A percentile compares a stretch with the other conserved stretches of the same genome.
phyloP scores from a whole-genome alignment of 2,113 vertebrate species.

The Ammospiza nelsoni region DNA sequence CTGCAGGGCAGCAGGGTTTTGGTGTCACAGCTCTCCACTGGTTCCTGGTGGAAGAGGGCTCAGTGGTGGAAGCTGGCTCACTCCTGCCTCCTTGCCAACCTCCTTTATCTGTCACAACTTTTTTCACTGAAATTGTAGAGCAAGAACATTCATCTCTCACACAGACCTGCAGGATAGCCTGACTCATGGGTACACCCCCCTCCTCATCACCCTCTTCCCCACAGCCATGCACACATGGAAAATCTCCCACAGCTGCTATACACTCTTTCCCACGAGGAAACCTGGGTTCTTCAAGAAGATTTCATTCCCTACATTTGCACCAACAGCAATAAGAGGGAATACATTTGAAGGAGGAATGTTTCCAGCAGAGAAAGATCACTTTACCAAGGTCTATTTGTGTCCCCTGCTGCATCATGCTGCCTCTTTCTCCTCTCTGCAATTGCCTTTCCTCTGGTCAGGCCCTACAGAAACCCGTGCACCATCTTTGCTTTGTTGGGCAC shows the following conservation, averaged over 20 bases:
- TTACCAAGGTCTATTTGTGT: not conserved
- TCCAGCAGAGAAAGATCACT: not conserved
- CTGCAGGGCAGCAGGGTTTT: not conserved
- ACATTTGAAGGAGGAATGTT: not conserved
- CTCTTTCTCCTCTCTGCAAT: not conserved
- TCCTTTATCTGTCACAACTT: not conserved
- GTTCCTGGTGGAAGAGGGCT: not conserved
- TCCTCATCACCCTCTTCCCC: not conserved
- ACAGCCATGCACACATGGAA: accelerated
- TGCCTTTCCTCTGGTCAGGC: not conserved
- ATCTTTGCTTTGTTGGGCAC: not conserved
- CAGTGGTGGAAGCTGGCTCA: not conserved
- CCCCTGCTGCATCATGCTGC: not conserved
- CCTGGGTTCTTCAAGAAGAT: not conserved
- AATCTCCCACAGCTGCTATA: not conserved
- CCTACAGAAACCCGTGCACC: not conserved
- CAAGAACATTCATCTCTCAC: not conserved
- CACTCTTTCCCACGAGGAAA: accelerated
- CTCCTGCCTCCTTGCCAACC: not conserved
- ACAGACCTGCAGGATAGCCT: not conserved
- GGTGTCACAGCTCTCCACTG: not conserved
- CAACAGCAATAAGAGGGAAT: not conserved
- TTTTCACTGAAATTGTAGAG: not conserved
- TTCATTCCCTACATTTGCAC: not conserved
- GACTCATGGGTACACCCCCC: not conserved